phyloP scores from a whole-genome alignment of 1,140 invertebrate species.

The Ptiloglossa arizonensis region DNA sequence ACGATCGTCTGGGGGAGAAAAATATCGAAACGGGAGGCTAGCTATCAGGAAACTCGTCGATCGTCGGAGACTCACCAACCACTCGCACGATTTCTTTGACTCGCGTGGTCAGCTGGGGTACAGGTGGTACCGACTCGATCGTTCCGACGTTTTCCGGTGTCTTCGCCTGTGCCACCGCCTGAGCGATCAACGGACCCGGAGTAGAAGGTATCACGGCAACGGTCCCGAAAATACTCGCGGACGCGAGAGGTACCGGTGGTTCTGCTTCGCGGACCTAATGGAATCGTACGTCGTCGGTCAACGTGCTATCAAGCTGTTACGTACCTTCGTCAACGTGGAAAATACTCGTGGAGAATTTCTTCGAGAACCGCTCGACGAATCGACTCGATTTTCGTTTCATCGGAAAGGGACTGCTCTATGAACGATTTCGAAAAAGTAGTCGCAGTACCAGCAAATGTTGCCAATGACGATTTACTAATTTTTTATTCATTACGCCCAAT shows the following conservation, averaged over 20 bases:
- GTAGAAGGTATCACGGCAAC: neutral
- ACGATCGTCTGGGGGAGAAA: constrained; percentile 3
- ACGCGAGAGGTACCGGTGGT: neutral
- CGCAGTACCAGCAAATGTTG: no score
- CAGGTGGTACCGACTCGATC: neutral
- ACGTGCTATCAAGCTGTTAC: no score
- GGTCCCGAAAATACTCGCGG: neutral
- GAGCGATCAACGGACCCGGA: neutral
- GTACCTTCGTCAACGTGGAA: no score
- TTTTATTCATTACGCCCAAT: no score
- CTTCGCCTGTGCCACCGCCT: neutral
- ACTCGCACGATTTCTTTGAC: neutral
- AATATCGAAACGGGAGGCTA: neutral
- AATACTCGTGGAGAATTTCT: no score
- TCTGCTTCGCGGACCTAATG: neutral
- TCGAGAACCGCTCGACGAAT: no score
- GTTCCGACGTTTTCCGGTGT: neutral
- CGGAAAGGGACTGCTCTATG: no score
- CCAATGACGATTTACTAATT: no score
- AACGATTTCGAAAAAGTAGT: no score
- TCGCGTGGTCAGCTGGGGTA: constrained; percentile 2
- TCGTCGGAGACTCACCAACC: constrained; percentile 17
- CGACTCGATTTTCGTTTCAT: no score
- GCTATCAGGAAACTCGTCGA: no score
- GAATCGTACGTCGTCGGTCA: neutral